Evolutionary conservation across 2,113 vertebrate species (phyloP), one percentile per base, ranked within the genome.

Genomic region (Crocuta crocuta): DNA sequence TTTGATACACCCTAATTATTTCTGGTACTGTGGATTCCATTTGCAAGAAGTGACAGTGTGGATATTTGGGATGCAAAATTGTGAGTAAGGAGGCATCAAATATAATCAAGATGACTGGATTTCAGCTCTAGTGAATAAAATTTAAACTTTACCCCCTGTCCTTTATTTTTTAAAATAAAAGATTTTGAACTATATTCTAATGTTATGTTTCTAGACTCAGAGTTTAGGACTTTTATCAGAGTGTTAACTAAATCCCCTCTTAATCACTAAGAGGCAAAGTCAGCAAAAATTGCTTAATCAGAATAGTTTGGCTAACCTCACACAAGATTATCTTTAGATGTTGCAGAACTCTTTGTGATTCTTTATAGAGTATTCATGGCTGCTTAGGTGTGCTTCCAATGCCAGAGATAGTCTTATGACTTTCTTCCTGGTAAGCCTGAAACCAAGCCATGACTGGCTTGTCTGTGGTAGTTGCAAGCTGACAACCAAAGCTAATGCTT

Each of bases 101-200:
- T 85, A 83, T 2, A 87, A 55, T 96, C 50, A 78, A 33, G 35
- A 74, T 91, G 26, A 93, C 21, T 68, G 58, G 43, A 73, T 87
- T 88, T 97, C 79, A 71, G 48, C 45, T 97, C 33, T 68, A 48
- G 11, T 55, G 39, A 94, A 12, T 95, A 58, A 39, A 81, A n/a
- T 78, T 58, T 65, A 89, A 97, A 50, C 55, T 35, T 53, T 66
- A 83, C 12, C 53, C 55, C 70, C 21, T n/a, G 35, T 68, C 50
- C 11, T 81, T n/a, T 11, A 73, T 84, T 76, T 87, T 97, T 76
- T 89, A 82, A 53, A 89, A 85, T 33, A 15, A 96, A 93, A 97
- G 28, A 31, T 24, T 43, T 90, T 70, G 91, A 45, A 53, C 39
- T 95, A 50, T 73, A 12, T 26, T 24, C 71, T 78, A 6, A 58